A percentile compares a stretch with the other conserved stretches of the same genome.
Evolutionary conservation across 1,140 invertebrate genomes (phyloP).

Genomic region (Psix sp.): DNA sequence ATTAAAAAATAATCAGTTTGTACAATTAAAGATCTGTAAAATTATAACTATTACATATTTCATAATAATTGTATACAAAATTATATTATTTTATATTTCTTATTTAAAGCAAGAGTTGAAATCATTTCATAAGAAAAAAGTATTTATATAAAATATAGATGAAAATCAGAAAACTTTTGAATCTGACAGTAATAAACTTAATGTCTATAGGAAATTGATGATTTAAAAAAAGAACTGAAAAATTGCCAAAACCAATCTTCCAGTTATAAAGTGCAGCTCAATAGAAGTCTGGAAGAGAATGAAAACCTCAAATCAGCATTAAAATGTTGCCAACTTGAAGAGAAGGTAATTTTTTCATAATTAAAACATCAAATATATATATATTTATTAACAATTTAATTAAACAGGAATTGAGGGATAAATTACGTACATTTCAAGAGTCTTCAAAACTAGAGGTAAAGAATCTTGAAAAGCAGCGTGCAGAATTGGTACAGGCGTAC

Average conservation of each 20-base stretch:
- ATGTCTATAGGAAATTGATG: conserved; percentile 70
- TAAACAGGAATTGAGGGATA: conserved; percentile 73
- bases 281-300: conserved; percentile 74
- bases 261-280: conserved; percentile 72
- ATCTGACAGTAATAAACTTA: no score
- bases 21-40: no score
- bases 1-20: no score
- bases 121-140: no score
- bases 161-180: no score
- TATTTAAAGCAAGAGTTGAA: no score
- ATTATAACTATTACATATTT: no score
- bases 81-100: no score
- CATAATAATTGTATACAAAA: no score
- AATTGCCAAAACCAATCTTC: conserved; percentile 64
- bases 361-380: conserved; percentile 6
- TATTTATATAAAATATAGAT: no score
- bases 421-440: conserved; percentile 71
- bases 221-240: conserved; percentile 75
- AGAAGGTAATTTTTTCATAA: conserved; percentile 69
- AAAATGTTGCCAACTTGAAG: conserved; percentile 74
- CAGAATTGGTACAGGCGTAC: conserved; percentile 75
- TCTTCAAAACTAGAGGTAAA: conserved; percentile 61
- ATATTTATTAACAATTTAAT: neutral
- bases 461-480: conserved; percentile 74
- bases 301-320: conserved; percentile 72